Base-by-base conservation (phyloP, 2,797 vertebrate species). In the Pseudochirops cupreus region DNA sequence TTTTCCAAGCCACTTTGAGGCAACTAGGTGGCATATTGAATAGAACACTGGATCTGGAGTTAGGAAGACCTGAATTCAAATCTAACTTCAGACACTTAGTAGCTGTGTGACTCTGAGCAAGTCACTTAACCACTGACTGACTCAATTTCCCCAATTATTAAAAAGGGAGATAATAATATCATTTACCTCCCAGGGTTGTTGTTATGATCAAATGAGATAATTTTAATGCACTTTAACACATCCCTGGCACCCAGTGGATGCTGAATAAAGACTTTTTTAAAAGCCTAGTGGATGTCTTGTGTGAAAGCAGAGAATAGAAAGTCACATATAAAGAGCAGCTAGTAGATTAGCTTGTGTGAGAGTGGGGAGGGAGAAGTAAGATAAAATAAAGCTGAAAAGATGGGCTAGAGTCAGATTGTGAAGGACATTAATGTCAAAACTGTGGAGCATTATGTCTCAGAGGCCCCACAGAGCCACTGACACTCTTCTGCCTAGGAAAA, bases 1-100 rank as follows among this genome's bases (percentile, higher is more conserved):
- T 74, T 39, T 74, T 39, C 67, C n/a, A 39, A 74, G n/a, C 28
- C 67, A 21, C n/a, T 16, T 24, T 74, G 67, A 74, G n/a, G 29
- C 21, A 90, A 28, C 21, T 39, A 24, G 46, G 6, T 0, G 21
- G 58, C 21, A 10, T 3, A 24, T 0, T 5, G 13, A 29, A 2
- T 18, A 7, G 31, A 74, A 74, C n/a, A 74, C 5, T 18, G 16
- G n/a, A 39, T 6, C 16, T 46, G 55, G 14, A 62, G 29, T 28
- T 55, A 55, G 26, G 24, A 1, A 4, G 10, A 7, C 91, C 92
- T 26, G 2, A 5, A 46, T 82, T 82, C 39, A 46, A 16, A 2
- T 52, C 21, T 14, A 54, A 0, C 2, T 52, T 93, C 56, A 53
- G 26, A 33, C 46, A 46, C 46, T 56, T 9, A 3, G 11, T 14